Percentiles rank a stretch among this genome's conserved stretches.
These are phyloP conservation scores for Catamblyrhynchus diadema DNA, from an alignment of 2,797 vertebrate species.

Conservation along the genomic window DNA sequence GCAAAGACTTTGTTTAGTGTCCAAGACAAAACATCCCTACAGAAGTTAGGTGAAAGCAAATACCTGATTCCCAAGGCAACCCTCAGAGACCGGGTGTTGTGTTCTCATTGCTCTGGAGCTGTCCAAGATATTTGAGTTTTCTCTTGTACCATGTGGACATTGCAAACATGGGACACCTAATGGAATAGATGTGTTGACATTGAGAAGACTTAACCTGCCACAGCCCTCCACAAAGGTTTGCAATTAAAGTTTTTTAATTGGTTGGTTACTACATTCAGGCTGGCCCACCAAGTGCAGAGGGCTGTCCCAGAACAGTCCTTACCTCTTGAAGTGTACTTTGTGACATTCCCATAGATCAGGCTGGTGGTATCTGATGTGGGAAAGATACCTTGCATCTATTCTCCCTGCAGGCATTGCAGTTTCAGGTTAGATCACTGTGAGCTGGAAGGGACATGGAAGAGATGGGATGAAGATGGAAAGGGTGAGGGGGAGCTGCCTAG, in stretches of 20 bases:
- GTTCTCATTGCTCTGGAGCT: not conserved
- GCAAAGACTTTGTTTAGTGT: not conserved
- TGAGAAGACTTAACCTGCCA: not conserved
- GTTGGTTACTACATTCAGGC: not conserved
- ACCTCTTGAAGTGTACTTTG: not conserved
- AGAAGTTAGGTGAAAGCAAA: not conserved
- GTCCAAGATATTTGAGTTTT: not conserved
- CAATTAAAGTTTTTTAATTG: not conserved
- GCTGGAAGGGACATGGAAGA: not conserved
- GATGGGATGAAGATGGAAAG: not conserved
- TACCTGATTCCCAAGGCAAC: not conserved
- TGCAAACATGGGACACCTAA: no score
- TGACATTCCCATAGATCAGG: not conserved
- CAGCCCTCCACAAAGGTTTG: not conserved
- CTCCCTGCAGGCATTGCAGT: not conserved
- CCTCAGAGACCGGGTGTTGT: not conserved
- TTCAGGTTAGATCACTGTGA: not conserved
- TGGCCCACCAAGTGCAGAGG: not conserved
- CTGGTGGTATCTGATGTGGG: not conserved
- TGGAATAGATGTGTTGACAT: accelerated
- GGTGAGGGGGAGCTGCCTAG: accelerated
- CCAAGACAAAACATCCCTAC: not conserved
- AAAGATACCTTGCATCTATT: not conserved
- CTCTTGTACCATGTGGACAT: not conserved
- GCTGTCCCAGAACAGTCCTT: not conserved